Conservation (phyloP, 2,113 vertebrate species). For the Zeus faber region DNA sequence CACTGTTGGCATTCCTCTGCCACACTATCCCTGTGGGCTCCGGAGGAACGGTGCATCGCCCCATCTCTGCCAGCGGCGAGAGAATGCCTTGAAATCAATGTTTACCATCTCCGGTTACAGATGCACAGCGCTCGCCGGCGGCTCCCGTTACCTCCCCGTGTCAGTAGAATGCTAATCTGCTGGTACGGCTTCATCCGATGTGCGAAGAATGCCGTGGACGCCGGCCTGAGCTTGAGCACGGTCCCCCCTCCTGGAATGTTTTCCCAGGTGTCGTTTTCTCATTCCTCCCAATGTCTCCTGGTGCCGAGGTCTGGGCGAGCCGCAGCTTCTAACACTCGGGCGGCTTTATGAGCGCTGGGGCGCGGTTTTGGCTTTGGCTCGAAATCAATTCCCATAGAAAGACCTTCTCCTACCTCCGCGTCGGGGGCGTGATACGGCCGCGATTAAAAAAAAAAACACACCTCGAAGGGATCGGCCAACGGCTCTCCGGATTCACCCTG, state of each 20-base stretch:
- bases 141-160: slow-evolving; percentile 64
- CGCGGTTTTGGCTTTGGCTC: no score
- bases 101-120: slow-evolving; percentile 67
- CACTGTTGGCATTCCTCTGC: slow-evolving; percentile 23
- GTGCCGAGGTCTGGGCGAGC: slow-evolving; percentile 36
- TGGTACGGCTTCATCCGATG: slow-evolving; percentile 57
- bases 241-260: slow-evolving; percentile 64
- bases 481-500: no score
- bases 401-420: no score
- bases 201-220: slow-evolving; percentile 49
- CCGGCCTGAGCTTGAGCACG: slow-evolving; percentile 56
- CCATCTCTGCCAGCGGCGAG: slow-evolving; percentile 40
- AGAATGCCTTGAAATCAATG: slow-evolving; percentile 63
- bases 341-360: no score
- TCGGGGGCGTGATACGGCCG: no score
- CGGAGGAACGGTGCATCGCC: slow-evolving; percentile 29
- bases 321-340: no score
- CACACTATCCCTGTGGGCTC: slow-evolving; percentile 24
- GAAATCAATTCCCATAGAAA: no score
- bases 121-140: slow-evolving; percentile 45
- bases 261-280: slow-evolving; percentile 71
- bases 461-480: no score
- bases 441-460: no score
- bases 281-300: slow-evolving; percentile 58
- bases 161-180: slow-evolving; percentile 71